phyloP scores from a whole-genome alignment of 2,888 invertebrate genomes.

The Choristoneura rosaceana region DNA sequence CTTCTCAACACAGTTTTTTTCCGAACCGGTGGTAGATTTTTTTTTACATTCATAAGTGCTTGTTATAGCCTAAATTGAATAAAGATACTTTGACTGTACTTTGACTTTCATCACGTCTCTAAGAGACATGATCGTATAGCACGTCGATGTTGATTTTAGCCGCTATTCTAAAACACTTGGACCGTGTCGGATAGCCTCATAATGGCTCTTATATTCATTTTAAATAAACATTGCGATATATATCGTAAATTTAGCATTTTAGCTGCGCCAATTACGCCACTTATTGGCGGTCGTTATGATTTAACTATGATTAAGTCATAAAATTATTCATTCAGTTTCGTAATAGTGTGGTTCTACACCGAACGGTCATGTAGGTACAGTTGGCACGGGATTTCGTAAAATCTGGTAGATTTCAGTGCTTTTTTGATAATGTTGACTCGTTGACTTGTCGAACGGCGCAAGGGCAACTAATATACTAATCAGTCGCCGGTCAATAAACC shows the following conservation, averaged over 20 bases:
- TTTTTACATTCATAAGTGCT: too few species aligned
- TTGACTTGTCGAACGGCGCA: too few species aligned
- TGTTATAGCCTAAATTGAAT: too few species aligned
- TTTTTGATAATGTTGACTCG: too few species aligned
- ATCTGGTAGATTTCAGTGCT: background rate
- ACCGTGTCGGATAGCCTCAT: background rate
- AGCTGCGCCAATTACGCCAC: background rate
- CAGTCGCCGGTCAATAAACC: too few species aligned
- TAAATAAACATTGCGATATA: background rate
- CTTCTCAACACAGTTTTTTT: too few species aligned
- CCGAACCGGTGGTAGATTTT: too few species aligned
- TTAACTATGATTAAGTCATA: conserved; percentile 16
- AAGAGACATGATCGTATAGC: too few species aligned
- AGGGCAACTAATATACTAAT: too few species aligned
- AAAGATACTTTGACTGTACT: too few species aligned
- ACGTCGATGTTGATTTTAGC: background rate
- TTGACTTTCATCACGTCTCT: too few species aligned
- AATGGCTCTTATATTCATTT: background rate
- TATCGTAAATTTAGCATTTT: background rate
- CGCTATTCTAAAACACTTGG: background rate
- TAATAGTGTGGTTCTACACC: background rate
- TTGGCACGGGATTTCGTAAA: background rate
- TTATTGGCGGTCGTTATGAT: background rate
- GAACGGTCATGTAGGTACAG: background rate
- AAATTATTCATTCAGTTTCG: conserved; percentile 11